A percentile compares a stretch with the other conserved stretches of the same genome.
Evolutionary conservation across 2,113 vertebrate genomes (phyloP).

Genomic region (Rutilus rutilus): DNA sequence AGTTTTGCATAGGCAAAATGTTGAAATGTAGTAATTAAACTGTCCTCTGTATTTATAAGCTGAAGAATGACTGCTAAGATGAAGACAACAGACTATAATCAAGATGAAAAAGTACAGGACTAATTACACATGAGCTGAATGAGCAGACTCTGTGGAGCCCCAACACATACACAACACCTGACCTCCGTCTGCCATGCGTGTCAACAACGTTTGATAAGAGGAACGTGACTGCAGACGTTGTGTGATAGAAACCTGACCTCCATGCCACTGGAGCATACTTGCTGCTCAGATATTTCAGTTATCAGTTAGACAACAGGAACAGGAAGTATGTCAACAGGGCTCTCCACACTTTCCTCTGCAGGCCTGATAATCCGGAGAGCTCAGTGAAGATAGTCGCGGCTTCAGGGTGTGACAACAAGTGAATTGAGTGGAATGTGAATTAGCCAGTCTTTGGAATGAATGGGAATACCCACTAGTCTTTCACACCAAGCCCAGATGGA

Average conservation of each 20-base stretch:
- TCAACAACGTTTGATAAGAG: constrained; percentile 11
- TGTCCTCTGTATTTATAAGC: background rate
- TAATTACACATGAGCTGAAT: constrained; percentile 18
- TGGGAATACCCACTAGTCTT: constrained; percentile 20
- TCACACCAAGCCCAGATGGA: background rate
- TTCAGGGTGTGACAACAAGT: constrained; percentile 50
- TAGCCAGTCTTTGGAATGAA: constrained; percentile 21
- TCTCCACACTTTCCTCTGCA: constrained; percentile 48
- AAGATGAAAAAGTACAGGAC: constrained; percentile 19
- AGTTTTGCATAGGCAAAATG: background rate
- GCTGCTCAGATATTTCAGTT: constrained; percentile 45
- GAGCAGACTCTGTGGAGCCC: constrained; percentile 33
- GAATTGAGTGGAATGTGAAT: constrained; percentile 22
- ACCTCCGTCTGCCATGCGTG: constrained; percentile 8
- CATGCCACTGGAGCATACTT: background rate
- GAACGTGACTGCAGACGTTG: constrained; percentile 10
- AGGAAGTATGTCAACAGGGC: constrained; percentile 58
- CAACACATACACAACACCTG: background rate
- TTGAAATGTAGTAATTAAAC: background rate
- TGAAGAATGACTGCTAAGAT: background rate
- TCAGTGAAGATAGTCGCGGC: constrained; percentile 19
- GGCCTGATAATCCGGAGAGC: constrained; percentile 42
- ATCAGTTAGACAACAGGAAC: constrained; percentile 55
- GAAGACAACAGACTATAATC: background rate
- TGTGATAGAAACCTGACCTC: constrained; percentile 7